Evolutionary conservation across 2,113 vertebrate genomes (phyloP), one percentile per base, ranked within the genome.

Genomic region (Stigmatopora argus): DNA sequence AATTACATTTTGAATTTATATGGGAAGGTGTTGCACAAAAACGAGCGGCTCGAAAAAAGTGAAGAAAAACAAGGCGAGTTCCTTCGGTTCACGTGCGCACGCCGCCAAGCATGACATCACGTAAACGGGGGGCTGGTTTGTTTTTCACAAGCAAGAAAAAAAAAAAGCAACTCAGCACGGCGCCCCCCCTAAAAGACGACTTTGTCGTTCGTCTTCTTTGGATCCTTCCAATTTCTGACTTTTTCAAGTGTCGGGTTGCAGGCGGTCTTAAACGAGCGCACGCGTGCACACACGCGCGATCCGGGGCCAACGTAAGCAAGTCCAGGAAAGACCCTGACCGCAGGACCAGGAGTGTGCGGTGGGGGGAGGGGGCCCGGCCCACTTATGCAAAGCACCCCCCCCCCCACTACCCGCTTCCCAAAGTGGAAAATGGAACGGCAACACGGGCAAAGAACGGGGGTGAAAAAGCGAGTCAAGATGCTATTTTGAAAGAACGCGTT

Each of bases 321-420:
- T 72, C 65, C 84, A 88, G 83, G 77, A 87, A 87, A 80, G 87
- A 86, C 83, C 84, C 79, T 87, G 72, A 71, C 86, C 87, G 84
- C 88, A 86, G 77, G 64, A 69, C 84, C 76, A 81, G 75, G 64
- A 66, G 70, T 65, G 66, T 83, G 85, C 80, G 83, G 84, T 85
- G 71, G 79, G 73, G 14, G 53, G 3, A 26, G 52, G 23, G 52
- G 12, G 6, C 13, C 21, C 5, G 53, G 23, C 53, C 5, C 5
- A 41, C 75, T 90, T 89, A 88, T 85, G 79, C 77, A 85, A 86
- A 79, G 53, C 53, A 21, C 26, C 23, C 26, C 78, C 26, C 26
- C 26, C 26, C 26, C 26, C 26, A 31, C 26, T 31, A 55, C 52
- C 21, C 52, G 23, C 4, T 55, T 56, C 15, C 26, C 15, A 31